Conservation (phyloP, 2,113 vertebrate genomes). For the Merops nubicus region DNA sequence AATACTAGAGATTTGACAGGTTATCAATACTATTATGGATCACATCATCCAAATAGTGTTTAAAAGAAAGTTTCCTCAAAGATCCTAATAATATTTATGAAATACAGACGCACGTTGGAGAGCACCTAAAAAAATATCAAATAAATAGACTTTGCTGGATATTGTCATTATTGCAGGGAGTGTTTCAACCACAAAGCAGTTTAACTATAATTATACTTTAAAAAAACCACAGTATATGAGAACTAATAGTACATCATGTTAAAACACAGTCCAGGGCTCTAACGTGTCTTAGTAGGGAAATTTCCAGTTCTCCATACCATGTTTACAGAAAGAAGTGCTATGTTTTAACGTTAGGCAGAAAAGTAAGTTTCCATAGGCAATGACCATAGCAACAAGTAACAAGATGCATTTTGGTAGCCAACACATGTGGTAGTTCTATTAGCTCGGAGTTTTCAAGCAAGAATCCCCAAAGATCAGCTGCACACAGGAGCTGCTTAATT, state of each 20-base stretch:
- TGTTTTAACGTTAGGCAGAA: slow-evolving; percentile 38
- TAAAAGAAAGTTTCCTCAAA: neutral
- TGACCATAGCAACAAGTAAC: slow-evolving; percentile 27
- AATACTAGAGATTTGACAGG: neutral
- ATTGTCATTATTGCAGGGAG: neutral
- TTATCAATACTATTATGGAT: neutral
- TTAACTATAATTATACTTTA: neutral
- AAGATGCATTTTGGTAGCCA: slow-evolving; percentile 53
- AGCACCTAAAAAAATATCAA: neutral
- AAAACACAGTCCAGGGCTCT: neutral
- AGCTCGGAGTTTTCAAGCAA: neutral
- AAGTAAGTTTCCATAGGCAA: slow-evolving; percentile 62
- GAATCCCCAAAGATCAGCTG: slow-evolving; percentile 33
- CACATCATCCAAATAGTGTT: neutral
- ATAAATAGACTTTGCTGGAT: neutral
- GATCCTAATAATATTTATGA: neutral
- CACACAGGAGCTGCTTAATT: slow-evolving; percentile 53
- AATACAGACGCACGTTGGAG: neutral
- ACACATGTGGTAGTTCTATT: slow-evolving; percentile 60
- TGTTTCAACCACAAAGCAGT: neutral
- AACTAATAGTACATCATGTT: neutral
- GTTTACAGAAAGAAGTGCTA: slow-evolving; percentile 40
- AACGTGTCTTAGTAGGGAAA: neutral
- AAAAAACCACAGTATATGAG: neutral
- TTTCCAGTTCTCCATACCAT: slow-evolving; percentile 39